Conservation (phyloP, 2,797 vertebrate species). For the Ibycter americanus region DNA sequence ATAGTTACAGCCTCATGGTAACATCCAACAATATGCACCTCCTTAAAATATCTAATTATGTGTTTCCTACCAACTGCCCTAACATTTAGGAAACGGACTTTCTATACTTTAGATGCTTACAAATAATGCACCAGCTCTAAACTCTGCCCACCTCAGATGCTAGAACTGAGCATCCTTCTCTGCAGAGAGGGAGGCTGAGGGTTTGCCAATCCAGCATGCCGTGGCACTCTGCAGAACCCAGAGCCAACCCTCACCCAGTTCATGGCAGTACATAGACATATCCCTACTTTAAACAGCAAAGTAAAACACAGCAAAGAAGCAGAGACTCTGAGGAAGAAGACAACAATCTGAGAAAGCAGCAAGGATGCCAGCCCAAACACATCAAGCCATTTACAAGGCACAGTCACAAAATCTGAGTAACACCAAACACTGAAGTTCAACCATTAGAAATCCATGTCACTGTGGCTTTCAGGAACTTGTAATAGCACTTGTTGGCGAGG, state of each 20-base stretch:
- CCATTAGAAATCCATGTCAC: neutral
- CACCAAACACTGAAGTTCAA: neutral
- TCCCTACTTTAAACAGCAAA: neutral
- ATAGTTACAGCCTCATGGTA: neutral
- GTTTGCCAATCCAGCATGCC: accelerated
- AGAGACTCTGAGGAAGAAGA: neutral
- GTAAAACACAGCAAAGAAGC: neutral
- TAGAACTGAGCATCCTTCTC: neutral
- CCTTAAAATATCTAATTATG: neutral
- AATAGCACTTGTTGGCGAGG: neutral
- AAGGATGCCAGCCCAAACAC: neutral
- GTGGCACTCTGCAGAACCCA: neutral
- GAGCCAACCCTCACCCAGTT: neutral
- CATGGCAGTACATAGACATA: neutral
- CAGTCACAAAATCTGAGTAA: neutral
- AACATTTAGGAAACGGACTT: neutral
- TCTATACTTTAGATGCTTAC: neutral
- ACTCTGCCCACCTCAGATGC: neutral
- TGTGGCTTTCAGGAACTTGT: neutral
- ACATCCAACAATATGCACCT: neutral
- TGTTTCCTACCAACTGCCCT: neutral
- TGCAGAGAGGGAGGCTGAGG: neutral
- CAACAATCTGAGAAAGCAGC: neutral
- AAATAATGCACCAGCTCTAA: neutral
- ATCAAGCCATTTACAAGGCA: neutral